Conservation (phyloP, 1,140 invertebrate species). For the Nephila pilipes region DNA sequence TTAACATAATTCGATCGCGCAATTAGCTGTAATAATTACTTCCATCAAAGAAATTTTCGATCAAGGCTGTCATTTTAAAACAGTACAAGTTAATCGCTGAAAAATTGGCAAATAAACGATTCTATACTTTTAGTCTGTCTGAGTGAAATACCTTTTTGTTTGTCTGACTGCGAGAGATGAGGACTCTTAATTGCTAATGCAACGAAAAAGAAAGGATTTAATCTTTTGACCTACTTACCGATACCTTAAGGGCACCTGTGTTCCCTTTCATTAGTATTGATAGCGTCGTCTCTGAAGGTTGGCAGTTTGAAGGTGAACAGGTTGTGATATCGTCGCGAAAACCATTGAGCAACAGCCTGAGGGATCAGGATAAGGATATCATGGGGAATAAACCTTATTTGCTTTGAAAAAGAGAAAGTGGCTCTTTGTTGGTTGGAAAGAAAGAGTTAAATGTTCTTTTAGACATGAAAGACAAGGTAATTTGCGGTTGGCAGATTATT, state of each 20-base stretch:
- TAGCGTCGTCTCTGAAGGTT: slow-evolving; percentile 3
- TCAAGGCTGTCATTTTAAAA: no score
- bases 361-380: background rate
- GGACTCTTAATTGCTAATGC: background rate
- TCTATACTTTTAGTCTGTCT: no score
- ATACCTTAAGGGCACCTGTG: background rate
- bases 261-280: background rate
- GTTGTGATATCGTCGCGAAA: background rate
- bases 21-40: no score
- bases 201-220: background rate
- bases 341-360: background rate
- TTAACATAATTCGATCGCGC: no score
- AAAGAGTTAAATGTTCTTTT: background rate
- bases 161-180: background rate
- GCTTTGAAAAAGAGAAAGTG: background rate
- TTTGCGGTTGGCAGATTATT: background rate
- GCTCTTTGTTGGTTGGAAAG: background rate
- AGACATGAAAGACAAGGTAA: background rate
- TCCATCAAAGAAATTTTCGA: no score
- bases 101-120: no score
- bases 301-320: background rate
- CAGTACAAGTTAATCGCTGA: no score
- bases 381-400: background rate
- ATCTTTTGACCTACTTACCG: background rate
- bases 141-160: background rate